These are phyloP conservation scores for Torymus texanus DNA, from an alignment of 2,888 invertebrate species.

Conservation along the genomic window DNA sequence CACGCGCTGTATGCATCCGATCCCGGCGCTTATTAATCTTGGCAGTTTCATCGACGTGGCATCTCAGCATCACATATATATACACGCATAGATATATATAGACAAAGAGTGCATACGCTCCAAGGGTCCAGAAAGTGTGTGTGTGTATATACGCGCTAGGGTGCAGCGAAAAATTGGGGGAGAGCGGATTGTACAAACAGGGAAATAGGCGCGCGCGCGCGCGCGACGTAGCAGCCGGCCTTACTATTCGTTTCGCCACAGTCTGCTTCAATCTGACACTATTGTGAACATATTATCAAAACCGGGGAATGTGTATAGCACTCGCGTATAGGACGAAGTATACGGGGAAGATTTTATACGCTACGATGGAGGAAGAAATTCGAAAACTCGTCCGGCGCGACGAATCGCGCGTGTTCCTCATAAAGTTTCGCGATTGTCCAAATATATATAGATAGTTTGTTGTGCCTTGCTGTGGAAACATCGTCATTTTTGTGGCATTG, in stretches of 20 bases:
- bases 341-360: conserved; percentile 26
- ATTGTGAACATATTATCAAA: conserved; percentile 55
- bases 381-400: conserved; percentile 11
- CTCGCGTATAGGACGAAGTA: no score
- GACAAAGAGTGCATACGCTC: conserved; percentile 25
- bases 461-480: not conserved
- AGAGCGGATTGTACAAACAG: conserved; percentile 67
- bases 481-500: no score
- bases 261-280: conserved; percentile 62
- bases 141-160: conserved; percentile 20
- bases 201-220: conserved; percentile 61
- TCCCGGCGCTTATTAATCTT: conserved; percentile 40
- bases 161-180: conserved; percentile 57
- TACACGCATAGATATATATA: not conserved
- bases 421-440: conserved; percentile 13
- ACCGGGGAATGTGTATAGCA: conserved; percentile 20
- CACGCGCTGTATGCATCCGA: not conserved
- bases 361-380: conserved; percentile 12
- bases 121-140: not conserved
- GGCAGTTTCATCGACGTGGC: conserved; percentile 24
- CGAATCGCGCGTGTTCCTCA: conserved; percentile 12
- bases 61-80: not conserved
- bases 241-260: conserved; percentile 63
- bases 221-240: conserved; percentile 57
- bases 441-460: not conserved